A percentile compares a stretch with the other conserved stretches of the same genome.
phyloP scores from a whole-genome alignment of 2,888 invertebrate genomes.

The Timandra comae region DNA sequence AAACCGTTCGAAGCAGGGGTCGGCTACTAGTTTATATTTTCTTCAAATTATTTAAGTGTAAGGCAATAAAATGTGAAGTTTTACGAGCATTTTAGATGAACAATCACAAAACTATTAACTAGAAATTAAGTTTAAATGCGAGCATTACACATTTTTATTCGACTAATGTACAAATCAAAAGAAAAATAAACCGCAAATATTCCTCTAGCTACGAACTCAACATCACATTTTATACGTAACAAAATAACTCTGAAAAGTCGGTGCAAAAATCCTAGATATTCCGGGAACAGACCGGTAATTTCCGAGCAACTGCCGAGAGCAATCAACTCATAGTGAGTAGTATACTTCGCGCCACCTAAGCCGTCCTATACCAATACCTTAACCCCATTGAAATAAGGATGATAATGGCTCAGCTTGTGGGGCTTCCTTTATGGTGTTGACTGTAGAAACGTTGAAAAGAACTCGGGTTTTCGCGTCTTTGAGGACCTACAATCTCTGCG shows the following conservation, averaged over 20 bases:
- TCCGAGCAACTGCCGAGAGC: conserved; percentile 34
- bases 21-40: no score
- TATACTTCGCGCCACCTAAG: background rate
- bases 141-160: no score
- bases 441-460: conserved; percentile 4
- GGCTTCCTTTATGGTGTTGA: no score
- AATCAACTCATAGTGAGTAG: conserved; percentile 36
- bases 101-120: no score
- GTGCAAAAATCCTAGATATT: conserved; percentile 7
- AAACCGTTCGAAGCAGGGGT: no score
- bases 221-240: background rate
- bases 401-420: conserved; percentile 1
- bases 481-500: conserved; percentile 7
- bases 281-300: conserved; percentile 23
- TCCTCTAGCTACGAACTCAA: no score
- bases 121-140: no score
- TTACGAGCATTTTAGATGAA: no score
- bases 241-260: conserved; percentile 2
- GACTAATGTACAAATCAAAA: no score
- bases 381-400: conserved; percentile 28
- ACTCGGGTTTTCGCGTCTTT: conserved; percentile 6
- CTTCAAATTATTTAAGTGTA: no score
- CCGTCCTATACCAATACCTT: conserved; percentile 7
- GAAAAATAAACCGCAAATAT: no score
- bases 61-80: no score